A percentile compares a stretch with the other conserved stretches of the same genome.
These are phyloP conservation scores for Paedocypris sp. DNA, from an alignment of 2,113 vertebrate genomes.

Conservation along the genomic window DNA sequence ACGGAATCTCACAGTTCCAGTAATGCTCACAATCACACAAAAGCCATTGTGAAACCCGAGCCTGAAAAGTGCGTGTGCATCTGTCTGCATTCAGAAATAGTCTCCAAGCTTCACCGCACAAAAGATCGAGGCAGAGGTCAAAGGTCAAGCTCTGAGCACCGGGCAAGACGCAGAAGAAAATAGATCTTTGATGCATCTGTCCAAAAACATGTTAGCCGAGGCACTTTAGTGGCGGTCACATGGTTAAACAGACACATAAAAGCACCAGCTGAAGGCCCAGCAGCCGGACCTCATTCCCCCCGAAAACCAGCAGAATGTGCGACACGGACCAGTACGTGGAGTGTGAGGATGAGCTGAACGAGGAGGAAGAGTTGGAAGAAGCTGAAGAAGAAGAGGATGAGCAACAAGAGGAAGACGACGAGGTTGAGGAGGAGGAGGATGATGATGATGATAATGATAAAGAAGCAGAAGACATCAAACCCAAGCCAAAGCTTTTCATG, in stretches of 20 bases:
- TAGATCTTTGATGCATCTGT: slow-evolving; percentile 59
- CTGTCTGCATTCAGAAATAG: slow-evolving; percentile 62
- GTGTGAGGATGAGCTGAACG: slow-evolving; percentile 27
- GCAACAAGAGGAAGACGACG: slow-evolving; percentile 24
- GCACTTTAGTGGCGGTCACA: slow-evolving; percentile 46
- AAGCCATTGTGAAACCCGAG: not conserved
- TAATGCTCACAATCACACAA: slow-evolving; percentile 1
- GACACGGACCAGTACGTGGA: slow-evolving; percentile 52
- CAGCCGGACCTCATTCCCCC: not conserved
- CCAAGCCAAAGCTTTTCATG: slow-evolving; percentile 72
- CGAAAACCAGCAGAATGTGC: slow-evolving; percentile 49
- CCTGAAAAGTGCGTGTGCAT: slow-evolving; percentile 44
- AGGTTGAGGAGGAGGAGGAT: slow-evolving; percentile 2
- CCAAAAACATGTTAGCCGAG: slow-evolving; percentile 43
- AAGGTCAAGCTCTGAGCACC: slow-evolving; percentile 25
- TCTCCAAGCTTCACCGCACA: slow-evolving; percentile 53
- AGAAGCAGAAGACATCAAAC: slow-evolving; percentile 51
- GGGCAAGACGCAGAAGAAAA: slow-evolving; percentile 54
- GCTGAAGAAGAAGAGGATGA: slow-evolving; percentile 23
- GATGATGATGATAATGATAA: slow-evolving; percentile 32
- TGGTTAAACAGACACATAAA: slow-evolving; percentile 46
- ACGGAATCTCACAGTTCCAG: too few species aligned
- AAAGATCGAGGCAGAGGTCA: slow-evolving; percentile 53
- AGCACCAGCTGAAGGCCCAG: slow-evolving; percentile 34
- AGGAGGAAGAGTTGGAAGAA: slow-evolving; percentile 1